Base-by-base conservation (phyloP, 2,797 vertebrate genomes). In the Phrynocephalus forsythii region DNA sequence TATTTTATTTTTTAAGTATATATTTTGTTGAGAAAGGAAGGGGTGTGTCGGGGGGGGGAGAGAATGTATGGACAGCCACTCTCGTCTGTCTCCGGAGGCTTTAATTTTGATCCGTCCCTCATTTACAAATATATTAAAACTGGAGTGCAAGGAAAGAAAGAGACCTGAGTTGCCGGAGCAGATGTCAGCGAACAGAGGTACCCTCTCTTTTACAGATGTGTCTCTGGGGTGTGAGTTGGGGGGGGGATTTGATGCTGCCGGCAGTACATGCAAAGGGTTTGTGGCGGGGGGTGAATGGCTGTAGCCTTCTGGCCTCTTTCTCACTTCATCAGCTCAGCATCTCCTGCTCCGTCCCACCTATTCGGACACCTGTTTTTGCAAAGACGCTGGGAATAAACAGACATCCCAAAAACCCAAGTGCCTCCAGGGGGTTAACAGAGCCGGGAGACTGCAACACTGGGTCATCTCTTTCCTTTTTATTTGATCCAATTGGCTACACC, bases 251-350 rank as follows among this genome's bases (percentile, higher is more conserved):
- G 69, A 0, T 44, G 86, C 30, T 8, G 10, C 33, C 66, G 18
- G 30, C 91, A 91, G 52, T 56, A 56, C 5, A 9, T 72, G 80
- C 9, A 18, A 33, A 24, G 33, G 18, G 5, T 66, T 44, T 44
- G 38, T 44, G 38, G 38, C 38, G 38, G 38, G 38, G 79, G 24
- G 75, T 8, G 68, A 2, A 87, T 86, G 82, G 86, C 22, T 56
- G 87, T 91, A 82, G 83, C 89, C 91, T 85, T 33, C 87, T 86
- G 38, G 79, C 89, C 76, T 90, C 75, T 88, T 95, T 95, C 93
- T 91, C 96, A 95, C 96, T 92, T 96, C 96, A 95, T 97, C 96
- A 96, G 95, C 92, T 95, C 79, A 92, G 87, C 90, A 93, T 96
- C 94, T 95, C 92, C 89, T 90, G 94, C 94, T 92, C 94, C 94